Base-by-base conservation (phyloP, 2,888 invertebrate genomes). In the Drosophila mayaguana region DNA sequence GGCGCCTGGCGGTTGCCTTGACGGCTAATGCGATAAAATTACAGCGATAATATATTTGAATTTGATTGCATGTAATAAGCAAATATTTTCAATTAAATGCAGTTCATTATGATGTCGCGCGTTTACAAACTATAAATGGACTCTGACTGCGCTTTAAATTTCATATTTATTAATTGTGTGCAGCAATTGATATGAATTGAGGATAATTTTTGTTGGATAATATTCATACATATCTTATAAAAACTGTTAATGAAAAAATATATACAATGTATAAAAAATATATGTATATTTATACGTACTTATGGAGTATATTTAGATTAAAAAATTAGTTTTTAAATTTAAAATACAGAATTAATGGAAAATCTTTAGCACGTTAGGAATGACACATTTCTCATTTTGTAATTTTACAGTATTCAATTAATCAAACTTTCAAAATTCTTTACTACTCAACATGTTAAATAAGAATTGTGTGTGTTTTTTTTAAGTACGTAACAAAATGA, bases 11-110 rank as follows among this genome's bases (percentile, higher is more conserved):
- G 46, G 56, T 45, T 67, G 34, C 51, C 54, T 46, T 51, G 42
- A 32, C 20, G 11, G 53, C 25, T 40, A 78, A 65, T 63, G 14
- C 43, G 40, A 61, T 63, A 46, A 63, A 71, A 71, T 63, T 59
- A 46, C 45, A 22, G 51, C 22, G 45, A 68, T 70, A 53, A 73
- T 75, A 78, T 73, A 87, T 84, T 68, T 63, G 45, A 67, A 57
- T 70, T 84, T 81, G 70, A 78, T 74, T 80, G 84, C 62, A 66
- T 79, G 78, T 70, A 75, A 86, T 71, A 80, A 70, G 48, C 59
- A 65, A 84, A 72, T 78, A 73, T 68, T 80, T 75, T 66, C 64
- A 38, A 61, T 72, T 43, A 62, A 72, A 59, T 56, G 34, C 42
- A 72, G 79, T 79, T 78, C 46, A 80, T 82, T 84, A 72, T 56